These are phyloP conservation scores for Falco naumanni DNA, from an alignment of 2,797 vertebrate species.

Conservation along the genomic window DNA sequence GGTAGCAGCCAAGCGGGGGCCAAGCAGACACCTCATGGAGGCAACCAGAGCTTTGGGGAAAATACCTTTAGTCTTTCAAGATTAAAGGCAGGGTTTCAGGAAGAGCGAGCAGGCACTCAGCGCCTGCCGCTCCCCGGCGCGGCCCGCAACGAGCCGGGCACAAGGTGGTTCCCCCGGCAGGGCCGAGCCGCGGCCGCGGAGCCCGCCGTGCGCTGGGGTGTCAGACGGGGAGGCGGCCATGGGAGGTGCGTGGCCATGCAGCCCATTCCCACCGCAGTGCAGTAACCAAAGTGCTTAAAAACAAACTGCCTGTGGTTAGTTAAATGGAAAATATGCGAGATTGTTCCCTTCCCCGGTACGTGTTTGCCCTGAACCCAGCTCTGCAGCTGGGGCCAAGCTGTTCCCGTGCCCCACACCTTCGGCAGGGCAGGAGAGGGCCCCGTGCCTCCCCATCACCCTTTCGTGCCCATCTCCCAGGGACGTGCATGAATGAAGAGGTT, in stretches of 20 bases:
- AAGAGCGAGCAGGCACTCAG: background rate
- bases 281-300: background rate
- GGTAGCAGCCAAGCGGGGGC: background rate
- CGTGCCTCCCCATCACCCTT: background rate
- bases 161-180: background rate
- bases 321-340: background rate
- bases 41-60: background rate
- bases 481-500: accelerated
- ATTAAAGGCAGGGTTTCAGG: background rate
- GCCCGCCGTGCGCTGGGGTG: accelerated
- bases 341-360: background rate
- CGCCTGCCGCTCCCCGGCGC: background rate
- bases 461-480: background rate
- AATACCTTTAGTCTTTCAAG: background rate
- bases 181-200: background rate
- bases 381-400: background rate
- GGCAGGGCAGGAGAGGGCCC: background rate
- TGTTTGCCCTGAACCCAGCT: background rate
- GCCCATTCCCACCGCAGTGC: background rate
- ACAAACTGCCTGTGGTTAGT: constrained; percentile 30
- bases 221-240: background rate
- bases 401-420: background rate
- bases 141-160: background rate
- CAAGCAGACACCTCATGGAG: background rate
- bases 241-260: accelerated